phyloP scores from a whole-genome alignment of 2,888 invertebrate genomes.

The Papilio elwesi region DNA sequence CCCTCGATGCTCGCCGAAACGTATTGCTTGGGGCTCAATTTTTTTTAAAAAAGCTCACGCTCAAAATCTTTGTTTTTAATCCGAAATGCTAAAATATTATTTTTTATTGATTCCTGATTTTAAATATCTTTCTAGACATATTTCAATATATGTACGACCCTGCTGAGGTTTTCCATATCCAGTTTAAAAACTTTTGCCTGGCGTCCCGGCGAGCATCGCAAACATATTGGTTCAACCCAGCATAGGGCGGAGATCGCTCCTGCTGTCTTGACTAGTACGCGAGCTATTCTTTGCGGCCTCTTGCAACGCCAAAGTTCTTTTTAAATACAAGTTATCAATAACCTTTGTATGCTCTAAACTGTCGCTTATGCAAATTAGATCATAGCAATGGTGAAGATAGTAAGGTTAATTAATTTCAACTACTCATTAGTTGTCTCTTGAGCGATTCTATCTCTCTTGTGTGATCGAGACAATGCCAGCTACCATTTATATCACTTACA shows the following conservation, averaged over 20 bases:
- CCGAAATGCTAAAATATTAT: too few relatives aligned
- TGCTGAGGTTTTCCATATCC: too few relatives aligned
- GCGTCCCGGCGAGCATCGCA: neutral
- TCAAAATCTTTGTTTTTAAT: too few relatives aligned
- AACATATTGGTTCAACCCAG: neutral
- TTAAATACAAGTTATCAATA: neutral
- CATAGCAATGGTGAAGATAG: neutral
- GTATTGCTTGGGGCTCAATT: too few relatives aligned
- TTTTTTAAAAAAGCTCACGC: too few relatives aligned
- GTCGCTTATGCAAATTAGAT: neutral
- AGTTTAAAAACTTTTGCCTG: slow-evolving; percentile 4
- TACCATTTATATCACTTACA: too few relatives aligned
- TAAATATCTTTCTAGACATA: too few relatives aligned
- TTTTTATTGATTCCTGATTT: too few relatives aligned
- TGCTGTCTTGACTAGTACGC: neutral
- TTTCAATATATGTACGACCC: too few relatives aligned
- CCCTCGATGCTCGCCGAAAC: too few relatives aligned
- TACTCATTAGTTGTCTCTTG: neutral
- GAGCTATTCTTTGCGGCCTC: neutral
- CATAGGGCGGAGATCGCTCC: neutral
- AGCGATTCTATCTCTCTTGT: neutral
- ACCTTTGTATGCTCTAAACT: neutral
- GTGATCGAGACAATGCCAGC: too few relatives aligned
- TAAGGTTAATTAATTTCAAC: neutral
- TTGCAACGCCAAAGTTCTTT: neutral